phyloP scores from a whole-genome alignment of 2,888 invertebrate species.

The Drosophila birchii region DNA sequence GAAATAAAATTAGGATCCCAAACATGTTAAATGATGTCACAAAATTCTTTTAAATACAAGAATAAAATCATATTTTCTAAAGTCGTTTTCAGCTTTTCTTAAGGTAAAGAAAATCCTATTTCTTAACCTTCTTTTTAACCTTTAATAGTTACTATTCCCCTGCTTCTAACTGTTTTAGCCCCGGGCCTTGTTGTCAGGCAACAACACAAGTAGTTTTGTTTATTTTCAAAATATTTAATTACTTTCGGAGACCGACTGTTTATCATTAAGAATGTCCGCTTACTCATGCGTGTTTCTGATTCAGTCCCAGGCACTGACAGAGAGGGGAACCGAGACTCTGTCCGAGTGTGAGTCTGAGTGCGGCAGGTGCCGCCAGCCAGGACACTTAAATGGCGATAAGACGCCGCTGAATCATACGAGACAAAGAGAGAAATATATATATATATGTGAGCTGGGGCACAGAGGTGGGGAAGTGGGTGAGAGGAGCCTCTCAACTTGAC shows the following conservation, averaged over 20 bases:
- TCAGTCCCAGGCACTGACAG: conserved; percentile 19
- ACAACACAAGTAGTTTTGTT: conserved; percentile 69
- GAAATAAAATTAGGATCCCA: too few species aligned
- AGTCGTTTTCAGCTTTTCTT: too few species aligned
- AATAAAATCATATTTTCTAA: too few species aligned
- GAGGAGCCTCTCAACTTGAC: conserved; percentile 51
- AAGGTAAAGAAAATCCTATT: neutral
- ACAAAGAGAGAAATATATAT: conserved; percentile 24
- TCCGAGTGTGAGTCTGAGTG: conserved; percentile 29
- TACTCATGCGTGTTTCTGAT: conserved; percentile 45
- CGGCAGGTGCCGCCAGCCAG: conserved; percentile 54
- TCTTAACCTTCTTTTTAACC: neutral
- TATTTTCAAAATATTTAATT: conserved; percentile 76
- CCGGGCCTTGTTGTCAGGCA: conserved; percentile 49
- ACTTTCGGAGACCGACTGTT: conserved; percentile 56
- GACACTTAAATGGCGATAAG: conserved; percentile 50
- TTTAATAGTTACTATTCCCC: conserved; percentile 4
- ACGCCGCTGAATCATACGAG: conserved; percentile 42
- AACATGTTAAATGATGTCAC: too few species aligned
- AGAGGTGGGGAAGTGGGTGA: neutral
- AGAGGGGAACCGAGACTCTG: neutral
- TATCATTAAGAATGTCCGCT: conserved; percentile 46
- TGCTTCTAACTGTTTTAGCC: conserved; percentile 6
- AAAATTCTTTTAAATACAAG: too few species aligned
- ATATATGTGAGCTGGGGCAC: neutral